These are phyloP conservation scores for Capricornis sumatraensis DNA, from an alignment of 2,113 vertebrate species.

Conservation along the genomic window DNA sequence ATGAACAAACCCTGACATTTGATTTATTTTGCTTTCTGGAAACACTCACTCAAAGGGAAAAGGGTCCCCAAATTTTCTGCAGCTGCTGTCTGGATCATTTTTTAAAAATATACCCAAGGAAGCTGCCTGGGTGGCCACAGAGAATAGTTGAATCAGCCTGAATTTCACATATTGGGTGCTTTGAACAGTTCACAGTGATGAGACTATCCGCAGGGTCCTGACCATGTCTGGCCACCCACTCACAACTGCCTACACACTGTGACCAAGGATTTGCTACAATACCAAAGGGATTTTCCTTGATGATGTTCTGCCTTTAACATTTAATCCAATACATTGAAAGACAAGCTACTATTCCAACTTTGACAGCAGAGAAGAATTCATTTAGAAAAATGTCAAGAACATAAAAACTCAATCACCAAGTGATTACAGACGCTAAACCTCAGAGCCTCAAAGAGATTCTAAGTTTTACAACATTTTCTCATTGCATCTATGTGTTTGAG, in stretches of 20 bases:
- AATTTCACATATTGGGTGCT: neutral
- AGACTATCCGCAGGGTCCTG: neutral
- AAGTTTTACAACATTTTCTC: neutral
- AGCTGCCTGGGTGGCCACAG: constrained; percentile 44
- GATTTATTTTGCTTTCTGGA: constrained; percentile 70
- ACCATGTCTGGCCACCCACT: neutral
- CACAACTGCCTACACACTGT: neutral
- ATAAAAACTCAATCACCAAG: constrained; percentile 45
- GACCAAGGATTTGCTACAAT: neutral
- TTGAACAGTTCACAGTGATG: neutral
- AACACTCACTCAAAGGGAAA: constrained; percentile 59
- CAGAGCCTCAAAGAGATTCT: constrained; percentile 13
- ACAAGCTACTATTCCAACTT: neutral
- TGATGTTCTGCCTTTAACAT: neutral
- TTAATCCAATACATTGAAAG: constrained; percentile 11
- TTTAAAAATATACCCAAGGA: neutral
- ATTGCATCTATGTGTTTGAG: neutral
- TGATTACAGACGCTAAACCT: neutral
- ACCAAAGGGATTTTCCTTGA: neutral
- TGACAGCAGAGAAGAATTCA: constrained; percentile 27
- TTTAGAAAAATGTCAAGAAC: constrained; percentile 50
- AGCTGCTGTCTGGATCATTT: constrained; percentile 61
- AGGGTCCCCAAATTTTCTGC: constrained; percentile 61
- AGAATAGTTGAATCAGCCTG: constrained; percentile 5
- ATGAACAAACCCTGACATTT: constrained; percentile 64